Conservation (phyloP, 2,888 invertebrate species). For the Hedya salicella region DNA sequence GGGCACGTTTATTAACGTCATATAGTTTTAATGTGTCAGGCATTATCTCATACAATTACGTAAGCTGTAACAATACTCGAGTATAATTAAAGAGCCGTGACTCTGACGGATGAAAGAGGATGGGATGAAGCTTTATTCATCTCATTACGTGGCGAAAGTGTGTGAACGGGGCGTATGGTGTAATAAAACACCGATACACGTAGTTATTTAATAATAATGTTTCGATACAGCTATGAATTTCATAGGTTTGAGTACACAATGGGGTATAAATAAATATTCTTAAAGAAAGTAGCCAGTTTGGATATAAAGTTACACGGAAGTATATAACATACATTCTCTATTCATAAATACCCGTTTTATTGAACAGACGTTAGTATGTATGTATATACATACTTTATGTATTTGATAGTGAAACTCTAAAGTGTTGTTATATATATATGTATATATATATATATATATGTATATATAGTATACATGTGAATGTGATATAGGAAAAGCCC, state of each 20-base stretch:
- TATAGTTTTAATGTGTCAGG: neutral
- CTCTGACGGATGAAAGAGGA: slow-evolving; percentile 9
- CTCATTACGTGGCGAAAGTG: slow-evolving; percentile 32
- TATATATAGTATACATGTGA: too few relatives aligned
- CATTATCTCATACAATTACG: slow-evolving; percentile 17
- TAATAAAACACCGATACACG: slow-evolving; percentile 9
- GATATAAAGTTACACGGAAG: too few relatives aligned
- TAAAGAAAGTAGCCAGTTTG: neutral
- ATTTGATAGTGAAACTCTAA: too few relatives aligned
- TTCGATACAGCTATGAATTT: neutral
- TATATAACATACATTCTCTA: too few relatives aligned
- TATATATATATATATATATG: too few relatives aligned
- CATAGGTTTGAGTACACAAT: neutral
- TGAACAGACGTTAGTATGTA: too few relatives aligned
- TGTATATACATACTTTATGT: too few relatives aligned
- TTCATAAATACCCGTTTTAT: too few relatives aligned
- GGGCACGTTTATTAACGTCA: slow-evolving; percentile 2
- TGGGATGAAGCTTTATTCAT: slow-evolving; percentile 15
- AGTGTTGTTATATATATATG: too few relatives aligned
- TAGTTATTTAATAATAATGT: slow-evolving; percentile 9
- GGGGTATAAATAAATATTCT: neutral
- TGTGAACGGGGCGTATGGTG: slow-evolving; percentile 3
- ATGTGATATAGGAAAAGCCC: too few relatives aligned
- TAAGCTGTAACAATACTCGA: slow-evolving; percentile 13
- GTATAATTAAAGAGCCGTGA: slow-evolving; percentile 9